phyloP scores from a whole-genome alignment of 1,140 invertebrate genomes.

The Drosophila subobscura region DNA sequence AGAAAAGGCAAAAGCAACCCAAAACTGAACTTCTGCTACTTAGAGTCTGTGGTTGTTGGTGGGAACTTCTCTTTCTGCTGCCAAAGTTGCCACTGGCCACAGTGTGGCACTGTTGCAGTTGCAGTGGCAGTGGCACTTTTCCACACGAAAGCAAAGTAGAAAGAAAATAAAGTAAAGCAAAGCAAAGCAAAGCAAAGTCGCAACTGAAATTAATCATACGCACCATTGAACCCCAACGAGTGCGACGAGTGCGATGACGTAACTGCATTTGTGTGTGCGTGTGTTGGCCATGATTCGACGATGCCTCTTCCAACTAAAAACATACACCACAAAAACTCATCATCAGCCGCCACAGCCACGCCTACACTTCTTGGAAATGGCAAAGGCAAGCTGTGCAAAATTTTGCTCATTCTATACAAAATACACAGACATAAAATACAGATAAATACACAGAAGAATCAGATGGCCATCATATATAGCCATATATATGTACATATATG shows the following conservation, averaged over 20 bases:
- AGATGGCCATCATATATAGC: no score
- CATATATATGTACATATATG: conserved; percentile 5
- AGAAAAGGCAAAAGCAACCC: conserved; percentile 68
- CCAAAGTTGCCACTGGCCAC: background rate
- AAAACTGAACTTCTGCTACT: conserved; percentile 63
- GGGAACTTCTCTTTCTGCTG: conserved; percentile 54
- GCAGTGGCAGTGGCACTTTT: conserved; percentile 29
- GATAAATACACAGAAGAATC: background rate
- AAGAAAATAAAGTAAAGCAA: conserved; percentile 4
- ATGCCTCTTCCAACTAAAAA: conserved; percentile 54
- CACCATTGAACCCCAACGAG: conserved; percentile 65
- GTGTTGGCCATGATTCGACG: conserved; percentile 58
- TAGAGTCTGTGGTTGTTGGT: conserved; percentile 17
- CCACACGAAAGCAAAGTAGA: conserved; percentile 10
- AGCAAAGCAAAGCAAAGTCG: conserved; percentile 30
- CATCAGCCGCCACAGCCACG: conserved; percentile 24
- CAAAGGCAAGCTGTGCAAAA: conserved; percentile 64
- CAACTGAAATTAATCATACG: conserved; percentile 75
- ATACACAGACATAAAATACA: conserved; percentile 1
- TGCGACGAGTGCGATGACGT: conserved; percentile 52
- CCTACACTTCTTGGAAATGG: conserved; percentile 64
- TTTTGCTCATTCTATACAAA: conserved; percentile 40
- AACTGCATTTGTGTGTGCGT: conserved; percentile 32
- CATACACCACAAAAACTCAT: conserved; percentile 13
- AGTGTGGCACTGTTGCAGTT: conserved; percentile 26